A percentile compares a stretch with the other conserved stretches of the same genome.
phyloP scores from a whole-genome alignment of 37 sponge, comb jelly and placozoan genomes.

The Oscarella lobularis region DNA sequence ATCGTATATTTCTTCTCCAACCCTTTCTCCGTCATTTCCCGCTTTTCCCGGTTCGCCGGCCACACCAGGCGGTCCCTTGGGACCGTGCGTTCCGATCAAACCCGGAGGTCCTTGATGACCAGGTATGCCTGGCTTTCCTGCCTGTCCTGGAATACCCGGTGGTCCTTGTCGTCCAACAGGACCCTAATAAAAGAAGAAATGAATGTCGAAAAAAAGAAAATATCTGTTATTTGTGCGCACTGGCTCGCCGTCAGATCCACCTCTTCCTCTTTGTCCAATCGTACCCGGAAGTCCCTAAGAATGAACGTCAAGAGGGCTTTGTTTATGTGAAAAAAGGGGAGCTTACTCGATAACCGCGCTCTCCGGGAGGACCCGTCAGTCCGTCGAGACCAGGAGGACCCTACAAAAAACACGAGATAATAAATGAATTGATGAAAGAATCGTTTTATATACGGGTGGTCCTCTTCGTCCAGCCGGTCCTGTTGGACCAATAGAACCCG shows the following conservation, averaged over 20 bases:
- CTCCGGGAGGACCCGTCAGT: background rate
- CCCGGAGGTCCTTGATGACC: constrained; percentile 6
- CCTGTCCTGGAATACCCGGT: background rate
- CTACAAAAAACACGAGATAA: background rate
- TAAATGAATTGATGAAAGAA: background rate
- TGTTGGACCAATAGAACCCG: background rate
- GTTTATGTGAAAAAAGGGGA: no score
- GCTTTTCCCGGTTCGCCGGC: no score
- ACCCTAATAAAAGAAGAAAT: no score
- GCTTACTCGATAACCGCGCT: background rate
- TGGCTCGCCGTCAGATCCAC: background rate
- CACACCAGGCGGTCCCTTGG: no score
- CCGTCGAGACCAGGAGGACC: background rate
- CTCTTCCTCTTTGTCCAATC: background rate
- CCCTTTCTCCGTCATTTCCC: no score
- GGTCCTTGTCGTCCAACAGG: background rate
- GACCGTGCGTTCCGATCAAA: background rate
- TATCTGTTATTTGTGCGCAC: no score
- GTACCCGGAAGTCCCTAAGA: background rate
- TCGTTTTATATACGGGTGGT: background rate
- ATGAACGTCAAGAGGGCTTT: no score
- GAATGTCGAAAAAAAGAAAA: no score
- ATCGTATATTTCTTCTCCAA: no score
- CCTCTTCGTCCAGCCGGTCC: background rate
- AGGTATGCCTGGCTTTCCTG: background rate